phyloP scores from a whole-genome alignment of 2,113 vertebrate species.

The Phyllostomus discolor region DNA sequence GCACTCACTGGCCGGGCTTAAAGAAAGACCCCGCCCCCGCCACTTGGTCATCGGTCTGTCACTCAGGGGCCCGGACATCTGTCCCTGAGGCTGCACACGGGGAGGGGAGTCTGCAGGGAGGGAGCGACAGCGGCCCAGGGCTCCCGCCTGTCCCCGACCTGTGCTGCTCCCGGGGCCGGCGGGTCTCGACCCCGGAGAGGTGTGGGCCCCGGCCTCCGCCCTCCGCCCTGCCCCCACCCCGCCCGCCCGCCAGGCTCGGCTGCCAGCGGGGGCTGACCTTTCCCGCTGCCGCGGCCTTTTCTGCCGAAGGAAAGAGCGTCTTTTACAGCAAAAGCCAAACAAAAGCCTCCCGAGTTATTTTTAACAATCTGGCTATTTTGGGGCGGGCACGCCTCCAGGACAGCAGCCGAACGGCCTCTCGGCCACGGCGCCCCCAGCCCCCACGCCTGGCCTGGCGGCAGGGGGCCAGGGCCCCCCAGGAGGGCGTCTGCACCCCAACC shows the following conservation, averaged over 20 bases:
- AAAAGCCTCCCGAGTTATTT: conserved; percentile 70
- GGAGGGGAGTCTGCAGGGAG: too few species aligned
- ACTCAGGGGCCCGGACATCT: not conserved
- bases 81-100: not conserved
- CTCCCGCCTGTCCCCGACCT: not conserved
- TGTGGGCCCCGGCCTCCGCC: not conserved
- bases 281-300: conserved; percentile 1
- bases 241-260: not conserved
- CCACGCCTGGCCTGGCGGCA: not conserved
- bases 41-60: not conserved
- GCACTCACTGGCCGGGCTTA: fast-evolving
- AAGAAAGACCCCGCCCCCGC: not conserved
- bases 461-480: not conserved
- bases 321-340: conserved; percentile 71
- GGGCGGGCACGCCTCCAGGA: conserved; percentile 60
- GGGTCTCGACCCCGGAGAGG: fast-evolving
- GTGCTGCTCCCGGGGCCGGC: not conserved
- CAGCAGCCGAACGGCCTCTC: not conserved
- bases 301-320: conserved; percentile 37
- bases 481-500: not conserved
- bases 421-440: not conserved
- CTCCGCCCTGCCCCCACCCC: not conserved
- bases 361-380: conserved; percentile 69
- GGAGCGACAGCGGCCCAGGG: not conserved
- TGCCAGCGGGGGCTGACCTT: conserved; percentile 56